A percentile compares a stretch with the other conserved stretches of the same genome.
Conservation (phyloP, 2,888 invertebrate genomes). For the Andrena fulva region DNA sequence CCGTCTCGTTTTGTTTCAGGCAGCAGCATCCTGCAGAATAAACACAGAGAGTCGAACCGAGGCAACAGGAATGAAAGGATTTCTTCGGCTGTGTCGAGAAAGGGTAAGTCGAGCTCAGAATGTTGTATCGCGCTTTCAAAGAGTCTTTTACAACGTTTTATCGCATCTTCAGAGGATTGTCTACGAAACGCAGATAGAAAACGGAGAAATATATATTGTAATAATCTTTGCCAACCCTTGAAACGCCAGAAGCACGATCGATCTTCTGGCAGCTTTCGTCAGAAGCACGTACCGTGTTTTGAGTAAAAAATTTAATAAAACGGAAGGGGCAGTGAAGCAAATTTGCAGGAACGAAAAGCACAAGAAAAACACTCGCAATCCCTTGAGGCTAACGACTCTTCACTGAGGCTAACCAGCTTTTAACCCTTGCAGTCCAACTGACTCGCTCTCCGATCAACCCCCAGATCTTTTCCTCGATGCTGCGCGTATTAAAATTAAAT, state of each 20-base stretch:
- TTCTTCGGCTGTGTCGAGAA: constrained; percentile 50
- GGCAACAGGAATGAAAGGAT: constrained; percentile 62
- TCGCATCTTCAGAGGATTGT: constrained; percentile 43
- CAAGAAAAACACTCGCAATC: neutral
- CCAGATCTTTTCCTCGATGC: no score
- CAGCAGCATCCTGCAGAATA: constrained; percentile 45
- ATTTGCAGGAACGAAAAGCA: neutral
- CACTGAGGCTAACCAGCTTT: no score
- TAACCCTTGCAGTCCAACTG: no score
- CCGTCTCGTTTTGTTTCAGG: constrained; percentile 46
- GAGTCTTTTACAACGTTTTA: constrained; percentile 49
- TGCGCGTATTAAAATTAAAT: no score
- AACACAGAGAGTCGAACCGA: constrained; percentile 52
- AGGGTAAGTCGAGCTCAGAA: constrained; percentile 59
- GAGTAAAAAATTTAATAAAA: neutral
- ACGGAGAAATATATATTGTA: constrained; percentile 31
- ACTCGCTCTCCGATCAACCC: no score
- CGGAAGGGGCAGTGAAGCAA: neutral
- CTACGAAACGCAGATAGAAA: constrained; percentile 22
- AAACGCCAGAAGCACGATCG: neutral
- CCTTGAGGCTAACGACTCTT: no score
- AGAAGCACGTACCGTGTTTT: neutral
- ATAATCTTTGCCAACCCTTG: constrained; percentile 17
- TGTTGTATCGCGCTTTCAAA: constrained; percentile 47
- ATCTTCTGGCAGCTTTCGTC: neutral